phyloP scores from a whole-genome alignment of 2,797 vertebrate genomes.

The Xyrichtys novacula region DNA sequence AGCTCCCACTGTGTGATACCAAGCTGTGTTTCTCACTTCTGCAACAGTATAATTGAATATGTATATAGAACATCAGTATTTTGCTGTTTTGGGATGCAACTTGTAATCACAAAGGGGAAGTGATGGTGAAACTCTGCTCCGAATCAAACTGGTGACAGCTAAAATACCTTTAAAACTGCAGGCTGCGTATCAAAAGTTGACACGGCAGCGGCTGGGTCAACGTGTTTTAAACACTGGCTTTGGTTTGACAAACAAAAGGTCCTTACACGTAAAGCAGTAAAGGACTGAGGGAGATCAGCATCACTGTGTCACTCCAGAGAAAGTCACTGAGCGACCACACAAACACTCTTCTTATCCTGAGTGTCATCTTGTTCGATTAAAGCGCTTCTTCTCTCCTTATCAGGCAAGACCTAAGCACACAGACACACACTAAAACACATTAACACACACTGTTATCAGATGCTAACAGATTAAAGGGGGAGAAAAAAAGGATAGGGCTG shows the following conservation, averaged over 20 bases:
- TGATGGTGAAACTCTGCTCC: no score
- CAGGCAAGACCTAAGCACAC: conserved; percentile 16
- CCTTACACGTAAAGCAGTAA: not conserved
- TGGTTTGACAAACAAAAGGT: not conserved
- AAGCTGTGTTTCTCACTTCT: no score
- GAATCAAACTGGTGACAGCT: no score
- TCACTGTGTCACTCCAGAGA: conserved; percentile 11
- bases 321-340: conserved; percentile 15
- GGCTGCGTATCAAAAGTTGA: no score
- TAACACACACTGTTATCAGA: conserved; percentile 34
- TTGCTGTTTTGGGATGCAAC: no score
- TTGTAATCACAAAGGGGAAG: no score
- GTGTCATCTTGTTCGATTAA: conserved; percentile 62
- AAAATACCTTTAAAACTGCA: no score
- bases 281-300: conserved; percentile 4
- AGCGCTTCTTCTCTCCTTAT: conserved; percentile 52
- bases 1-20: no score
- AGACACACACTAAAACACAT: not conserved
- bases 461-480: conserved; percentile 35
- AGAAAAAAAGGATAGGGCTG: not conserved
- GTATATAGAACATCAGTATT: no score
- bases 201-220: no score
- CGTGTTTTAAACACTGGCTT: no score
- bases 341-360: conserved; percentile 44
- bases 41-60: no score